Evolutionary conservation across 2,113 vertebrate species (phyloP), one percentile per base, ranked within the genome.

Genomic region (Gopherus flavomarginatus): DNA sequence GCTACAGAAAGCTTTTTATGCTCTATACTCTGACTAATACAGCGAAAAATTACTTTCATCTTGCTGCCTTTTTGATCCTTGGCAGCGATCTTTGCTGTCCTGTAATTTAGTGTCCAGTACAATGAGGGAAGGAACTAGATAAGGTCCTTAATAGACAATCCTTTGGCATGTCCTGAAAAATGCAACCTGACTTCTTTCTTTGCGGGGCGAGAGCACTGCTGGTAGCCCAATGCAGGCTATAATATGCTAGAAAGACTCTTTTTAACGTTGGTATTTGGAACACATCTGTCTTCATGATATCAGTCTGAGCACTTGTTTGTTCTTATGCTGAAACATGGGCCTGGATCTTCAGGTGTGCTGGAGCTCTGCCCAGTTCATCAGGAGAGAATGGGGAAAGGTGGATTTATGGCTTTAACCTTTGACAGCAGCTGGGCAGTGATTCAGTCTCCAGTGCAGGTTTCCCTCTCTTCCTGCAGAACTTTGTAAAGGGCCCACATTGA

Each of bases 111-210:
- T n/a, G 14, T 24, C 62, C 35, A 44, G 65, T 54, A 27, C 83
- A 85, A 88, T 7, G 8, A 16, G 3, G 8, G 75, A 88, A 80
- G 27, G 38, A 85, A 4, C 42, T 6, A 92, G 87, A 69, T 1
- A n/a, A 44, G 1, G 4, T 53, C 35, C 16, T n/a, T 26, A 92
- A 57, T 11, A 27, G 8, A 85, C 38, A n/a, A 31, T 42, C 91
- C 91, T 92, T 91, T 90, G 42, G 38, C 81, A 1, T 89, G 13
- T 81, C 81, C 59, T 27, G 49, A 29, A 86, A 96, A 96, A 94
- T 62, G 5, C 85, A n/a, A 81, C 91, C 81, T 50, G 11, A n/a
- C 62, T 49, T 92, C 78, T 49, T 57, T 90, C 62, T 95, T 94
- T 54, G 65, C 12, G 13, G 21, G 35, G 11, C 10, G 14, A 75